phyloP scores from a whole-genome alignment of 1,140 invertebrate genomes.

The Trissolcus basalis region DNA sequence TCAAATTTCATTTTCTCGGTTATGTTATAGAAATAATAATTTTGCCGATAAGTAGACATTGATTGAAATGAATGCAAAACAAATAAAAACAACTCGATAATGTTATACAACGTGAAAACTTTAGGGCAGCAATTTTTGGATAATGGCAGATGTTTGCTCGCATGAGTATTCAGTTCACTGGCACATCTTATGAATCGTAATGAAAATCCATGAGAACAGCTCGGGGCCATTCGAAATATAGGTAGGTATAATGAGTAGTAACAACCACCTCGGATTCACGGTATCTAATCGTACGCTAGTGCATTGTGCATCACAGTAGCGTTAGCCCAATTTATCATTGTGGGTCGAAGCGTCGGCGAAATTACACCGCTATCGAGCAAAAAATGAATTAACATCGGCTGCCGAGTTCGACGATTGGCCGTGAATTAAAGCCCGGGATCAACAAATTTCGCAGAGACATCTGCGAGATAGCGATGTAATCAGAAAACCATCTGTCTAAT shows the following conservation, averaged over 20 bases:
- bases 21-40: too few relatives aligned
- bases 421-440: conserved; percentile 49
- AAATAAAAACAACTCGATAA: neutral
- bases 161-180: conserved; percentile 32
- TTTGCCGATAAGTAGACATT: too few relatives aligned
- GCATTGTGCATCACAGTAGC: conserved; percentile 61
- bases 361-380: conserved; percentile 58
- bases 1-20: too few relatives aligned
- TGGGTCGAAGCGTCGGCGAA: conserved; percentile 52
- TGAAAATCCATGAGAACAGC: conserved; percentile 49
- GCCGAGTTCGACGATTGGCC: conserved; percentile 14
- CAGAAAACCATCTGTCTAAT: neutral
- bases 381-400: conserved; percentile 62
- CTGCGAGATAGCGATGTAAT: conserved; percentile 2
- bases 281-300: conserved; percentile 51
- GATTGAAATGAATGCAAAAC: too few relatives aligned
- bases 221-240: conserved; percentile 50
- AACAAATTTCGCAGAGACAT: conserved; percentile 28
- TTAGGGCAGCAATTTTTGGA: conserved; percentile 16
- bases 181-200: conserved; percentile 33
- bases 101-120: neutral
- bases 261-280: conserved; percentile 54
- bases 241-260: conserved; percentile 63
- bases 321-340: conserved; percentile 61
- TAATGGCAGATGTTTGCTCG: conserved; percentile 12